Evolutionary conservation across 2,113 vertebrate genomes (phyloP).

Genomic region (Crypturellus undulatus): DNA sequence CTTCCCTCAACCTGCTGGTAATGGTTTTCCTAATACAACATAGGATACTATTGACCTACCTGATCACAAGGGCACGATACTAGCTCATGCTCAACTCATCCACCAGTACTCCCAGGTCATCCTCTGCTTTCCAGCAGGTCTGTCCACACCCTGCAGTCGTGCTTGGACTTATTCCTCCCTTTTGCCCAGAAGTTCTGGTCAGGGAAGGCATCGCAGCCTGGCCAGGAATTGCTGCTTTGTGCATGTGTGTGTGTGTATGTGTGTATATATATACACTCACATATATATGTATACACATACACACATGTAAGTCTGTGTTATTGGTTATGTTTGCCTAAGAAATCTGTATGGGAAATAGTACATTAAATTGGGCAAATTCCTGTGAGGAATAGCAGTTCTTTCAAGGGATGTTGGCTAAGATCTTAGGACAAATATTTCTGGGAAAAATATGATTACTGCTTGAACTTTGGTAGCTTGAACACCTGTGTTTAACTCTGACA

Average conservation of each 20-base stretch:
- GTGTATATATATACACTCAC: too few species aligned
- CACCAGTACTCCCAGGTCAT: not conserved
- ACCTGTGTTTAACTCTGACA: not conserved
- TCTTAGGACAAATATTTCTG: not conserved
- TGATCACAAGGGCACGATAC: too few species aligned
- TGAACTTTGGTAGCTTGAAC: not conserved
- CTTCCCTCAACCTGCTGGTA: not conserved
- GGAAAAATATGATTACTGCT: accelerated
- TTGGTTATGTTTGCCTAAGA: not conserved
- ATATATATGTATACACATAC: too few species aligned
- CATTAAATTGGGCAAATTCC: not conserved
- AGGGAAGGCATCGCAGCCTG: not conserved
- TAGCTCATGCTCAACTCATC: not conserved
- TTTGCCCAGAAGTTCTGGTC: not conserved
- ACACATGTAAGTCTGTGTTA: too few species aligned
- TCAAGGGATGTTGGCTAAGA: not conserved
- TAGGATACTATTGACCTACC: not conserved
- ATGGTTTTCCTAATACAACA: not conserved
- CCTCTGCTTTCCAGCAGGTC: not conserved
- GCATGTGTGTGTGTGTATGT: too few species aligned
- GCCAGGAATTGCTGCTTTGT: not conserved
- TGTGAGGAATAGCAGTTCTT: not conserved
- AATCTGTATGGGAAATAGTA: not conserved
- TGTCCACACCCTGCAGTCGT: not conserved
- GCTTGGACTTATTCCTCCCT: not conserved